Percentiles rank a stretch among this genome's conserved stretches.
Conservation (phyloP, 2,888 invertebrate genomes). For the Hydraecia micacea region DNA sequence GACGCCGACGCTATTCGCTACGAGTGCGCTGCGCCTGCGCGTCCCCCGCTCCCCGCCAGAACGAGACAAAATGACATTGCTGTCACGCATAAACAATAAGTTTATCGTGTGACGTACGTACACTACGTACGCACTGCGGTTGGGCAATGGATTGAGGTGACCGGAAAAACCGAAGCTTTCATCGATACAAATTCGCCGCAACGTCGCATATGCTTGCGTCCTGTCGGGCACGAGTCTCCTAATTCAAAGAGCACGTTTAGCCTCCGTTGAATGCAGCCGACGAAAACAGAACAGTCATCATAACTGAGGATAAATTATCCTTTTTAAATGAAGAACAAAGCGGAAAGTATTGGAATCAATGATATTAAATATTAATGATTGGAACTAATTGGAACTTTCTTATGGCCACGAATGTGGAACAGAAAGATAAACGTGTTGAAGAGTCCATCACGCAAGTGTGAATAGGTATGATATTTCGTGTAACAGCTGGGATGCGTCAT, state of each 20-base stretch:
- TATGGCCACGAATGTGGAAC: neutral
- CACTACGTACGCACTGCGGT: constrained; percentile 21
- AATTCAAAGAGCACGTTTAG: neutral
- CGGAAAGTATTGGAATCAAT: too few relatives aligned
- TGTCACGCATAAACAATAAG: constrained; percentile 46
- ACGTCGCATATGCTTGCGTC: neutral
- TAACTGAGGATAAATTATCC: neutral
- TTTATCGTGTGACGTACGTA: constrained; percentile 17
- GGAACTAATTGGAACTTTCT: neutral
- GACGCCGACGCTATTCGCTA: constrained; percentile 3
- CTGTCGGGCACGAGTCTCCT: neutral
- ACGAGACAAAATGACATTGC: constrained; percentile 47
- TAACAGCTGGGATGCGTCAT: constrained; percentile 5
- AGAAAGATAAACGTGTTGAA: neutral
- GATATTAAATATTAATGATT: too few relatives aligned
- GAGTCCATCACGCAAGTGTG: constrained; percentile 31
- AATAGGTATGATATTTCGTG: constrained; percentile 1
- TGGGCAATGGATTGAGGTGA: constrained; percentile 33
- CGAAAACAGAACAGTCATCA: neutral
- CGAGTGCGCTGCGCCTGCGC: constrained; percentile 53
- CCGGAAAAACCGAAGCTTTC: constrained; percentile 35
- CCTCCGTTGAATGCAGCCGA: neutral
- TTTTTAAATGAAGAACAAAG: neutral
- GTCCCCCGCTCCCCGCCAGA: constrained; percentile 42
- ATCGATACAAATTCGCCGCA: constrained; percentile 1